A percentile compares a stretch with the other conserved stretches of the same genome.
Evolutionary conservation across 2,888 invertebrate genomes (phyloP).

Genomic region (Xanthia togata): DNA sequence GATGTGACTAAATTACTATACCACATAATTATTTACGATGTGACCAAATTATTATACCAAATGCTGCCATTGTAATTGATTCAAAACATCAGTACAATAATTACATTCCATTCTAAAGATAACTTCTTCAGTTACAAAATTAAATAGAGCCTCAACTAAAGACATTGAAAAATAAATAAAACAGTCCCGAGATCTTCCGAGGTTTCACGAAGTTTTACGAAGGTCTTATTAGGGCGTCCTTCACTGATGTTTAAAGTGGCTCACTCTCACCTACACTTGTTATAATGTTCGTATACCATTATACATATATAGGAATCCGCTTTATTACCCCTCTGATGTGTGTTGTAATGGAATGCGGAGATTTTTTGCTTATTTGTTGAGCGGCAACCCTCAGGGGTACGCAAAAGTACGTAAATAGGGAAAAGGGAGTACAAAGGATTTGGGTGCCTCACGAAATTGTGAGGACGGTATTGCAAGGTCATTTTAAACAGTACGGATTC

Average conservation of each 20-base stretch:
- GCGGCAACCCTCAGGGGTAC: slow-evolving; percentile 14
- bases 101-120: neutral
- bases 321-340: slow-evolving; percentile 59
- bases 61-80: neutral
- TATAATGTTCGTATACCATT: slow-evolving; percentile 61
- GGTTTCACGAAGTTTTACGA: slow-evolving; percentile 9
- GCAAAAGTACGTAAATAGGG: slow-evolving; percentile 45
- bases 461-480: slow-evolving; percentile 19
- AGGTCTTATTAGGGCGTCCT: slow-evolving; percentile 52
- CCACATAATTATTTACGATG: neutral
- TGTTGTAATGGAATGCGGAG: slow-evolving; percentile 57
- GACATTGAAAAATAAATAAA: slow-evolving; percentile 13
- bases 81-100: neutral
- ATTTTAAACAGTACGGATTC: slow-evolving; percentile 26
- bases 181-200: neutral
- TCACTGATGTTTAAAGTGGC: slow-evolving; percentile 65
- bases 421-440: slow-evolving; percentile 46
- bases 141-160: neutral
- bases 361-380: slow-evolving; percentile 53
- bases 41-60: neutral
- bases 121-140: neutral
- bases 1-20: neutral
- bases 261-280: slow-evolving; percentile 63
- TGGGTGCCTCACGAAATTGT: slow-evolving; percentile 38
- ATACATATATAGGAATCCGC: slow-evolving; percentile 58